These are phyloP conservation scores for Pandemis corylana DNA, from an alignment of 2,888 invertebrate genomes.

Conservation along the genomic window DNA sequence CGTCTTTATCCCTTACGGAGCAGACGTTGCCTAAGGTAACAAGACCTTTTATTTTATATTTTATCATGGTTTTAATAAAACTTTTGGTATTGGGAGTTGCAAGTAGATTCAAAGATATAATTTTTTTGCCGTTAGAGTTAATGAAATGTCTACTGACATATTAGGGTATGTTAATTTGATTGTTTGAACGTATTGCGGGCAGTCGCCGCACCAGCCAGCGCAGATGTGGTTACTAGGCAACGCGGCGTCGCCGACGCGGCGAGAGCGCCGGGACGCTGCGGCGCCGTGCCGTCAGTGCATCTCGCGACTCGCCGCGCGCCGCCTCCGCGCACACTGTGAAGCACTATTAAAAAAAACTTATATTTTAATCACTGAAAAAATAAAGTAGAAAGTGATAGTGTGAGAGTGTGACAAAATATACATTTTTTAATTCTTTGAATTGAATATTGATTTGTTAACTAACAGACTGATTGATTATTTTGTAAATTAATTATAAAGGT, in stretches of 20 bases:
- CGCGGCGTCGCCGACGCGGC: constrained; percentile 73
- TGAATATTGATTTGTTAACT: background rate
- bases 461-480: background rate
- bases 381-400: background rate
- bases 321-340: constrained; percentile 43
- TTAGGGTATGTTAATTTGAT: background rate
- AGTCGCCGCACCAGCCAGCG: constrained; percentile 6
- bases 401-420: background rate
- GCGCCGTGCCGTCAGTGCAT: constrained; percentile 66
- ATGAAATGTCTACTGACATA: background rate
- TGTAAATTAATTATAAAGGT: too few species aligned
- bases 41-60: too few species aligned
- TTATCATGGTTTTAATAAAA: too few species aligned
- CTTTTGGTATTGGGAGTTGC: background rate
- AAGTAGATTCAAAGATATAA: background rate
- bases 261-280: constrained; percentile 76
- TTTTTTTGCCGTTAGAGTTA: background rate
- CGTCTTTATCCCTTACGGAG: too few species aligned
- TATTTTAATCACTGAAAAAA: too few species aligned
- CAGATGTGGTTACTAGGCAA: constrained; percentile 72
- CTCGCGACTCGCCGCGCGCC: constrained; percentile 61
- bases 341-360: background rate
- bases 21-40: too few species aligned
- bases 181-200: background rate
- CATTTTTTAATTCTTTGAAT: too few species aligned